Percentiles rank a stretch among this genome's conserved stretches.
Conservation (phyloP, 2,888 invertebrate genomes). For the Chrysolina oricalcia region DNA sequence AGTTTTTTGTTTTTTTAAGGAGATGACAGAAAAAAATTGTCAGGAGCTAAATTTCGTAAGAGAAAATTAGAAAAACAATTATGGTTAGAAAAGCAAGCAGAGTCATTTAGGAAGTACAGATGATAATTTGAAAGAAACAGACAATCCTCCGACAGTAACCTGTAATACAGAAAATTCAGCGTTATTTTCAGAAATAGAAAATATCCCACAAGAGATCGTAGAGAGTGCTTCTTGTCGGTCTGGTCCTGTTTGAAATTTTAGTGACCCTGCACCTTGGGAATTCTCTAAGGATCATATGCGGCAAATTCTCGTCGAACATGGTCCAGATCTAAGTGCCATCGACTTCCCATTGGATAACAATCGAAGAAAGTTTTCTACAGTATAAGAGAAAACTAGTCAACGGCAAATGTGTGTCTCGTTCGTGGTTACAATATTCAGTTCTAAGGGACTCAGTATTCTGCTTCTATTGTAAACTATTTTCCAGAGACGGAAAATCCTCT, state of each 20-base stretch:
- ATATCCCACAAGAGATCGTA: neutral
- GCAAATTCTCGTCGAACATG: neutral
- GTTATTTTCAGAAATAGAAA: no score
- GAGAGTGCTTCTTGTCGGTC: neutral
- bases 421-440: conserved; percentile 20
- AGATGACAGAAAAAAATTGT: no score
- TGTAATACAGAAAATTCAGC: neutral
- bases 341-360: conserved; percentile 22
- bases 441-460: neutral
- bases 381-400: conserved; percentile 21
- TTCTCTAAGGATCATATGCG: conserved; percentile 11
- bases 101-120: no score
- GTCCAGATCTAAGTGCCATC: conserved; percentile 20
- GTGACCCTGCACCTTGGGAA: conserved; percentile 17
- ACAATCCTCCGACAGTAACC: no score
- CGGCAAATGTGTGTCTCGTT: conserved; percentile 12
- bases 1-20: no score
- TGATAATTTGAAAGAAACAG: no score
- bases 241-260: conserved; percentile 14
- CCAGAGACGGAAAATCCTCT: no score
- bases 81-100: no score
- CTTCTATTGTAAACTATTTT: conserved; percentile 20
- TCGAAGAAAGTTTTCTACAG: conserved; percentile 24
- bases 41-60: no score
- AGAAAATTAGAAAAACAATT: no score